A percentile compares a stretch with the other conserved stretches of the same genome.
These are phyloP conservation scores for Napeogenes sylphis DNA, from an alignment of 2,888 invertebrate genomes.

Conservation along the genomic window DNA sequence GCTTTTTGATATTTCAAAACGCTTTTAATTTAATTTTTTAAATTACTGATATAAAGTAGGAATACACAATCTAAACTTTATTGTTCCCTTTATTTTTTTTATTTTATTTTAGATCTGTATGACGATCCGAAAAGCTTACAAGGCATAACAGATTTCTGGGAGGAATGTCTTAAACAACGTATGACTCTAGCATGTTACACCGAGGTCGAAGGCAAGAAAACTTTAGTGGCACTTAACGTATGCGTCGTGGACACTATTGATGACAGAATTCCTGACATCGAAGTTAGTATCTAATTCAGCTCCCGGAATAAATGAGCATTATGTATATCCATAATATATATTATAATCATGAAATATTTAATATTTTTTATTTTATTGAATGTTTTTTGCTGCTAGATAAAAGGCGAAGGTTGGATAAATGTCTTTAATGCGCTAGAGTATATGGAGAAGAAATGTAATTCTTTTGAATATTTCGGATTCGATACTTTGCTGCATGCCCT, in stretches of 20 bases:
- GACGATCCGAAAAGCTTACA: constrained; percentile 41
- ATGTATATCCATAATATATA: too few species aligned
- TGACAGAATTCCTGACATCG: constrained; percentile 37
- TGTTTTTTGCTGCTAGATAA: constrained; percentile 35
- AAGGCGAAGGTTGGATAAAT: constrained; percentile 51
- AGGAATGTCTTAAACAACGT: constrained; percentile 35
- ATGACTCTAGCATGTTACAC: constrained; percentile 52
- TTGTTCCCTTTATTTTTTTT: too few species aligned
- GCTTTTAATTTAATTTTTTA: too few species aligned
- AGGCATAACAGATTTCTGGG: constrained; percentile 44
- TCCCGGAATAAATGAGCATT: too few species aligned
- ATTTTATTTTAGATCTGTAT: not conserved
- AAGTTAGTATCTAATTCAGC: not conserved
- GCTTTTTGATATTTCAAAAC: too few species aligned
- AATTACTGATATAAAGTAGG: not conserved
- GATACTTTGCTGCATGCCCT: constrained; percentile 47
- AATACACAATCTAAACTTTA: not conserved
- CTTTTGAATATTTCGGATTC: constrained; percentile 43
- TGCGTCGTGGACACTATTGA: constrained; percentile 42
- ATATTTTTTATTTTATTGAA: too few species aligned
- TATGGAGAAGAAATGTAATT: constrained; percentile 39
- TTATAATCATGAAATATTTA: too few species aligned
- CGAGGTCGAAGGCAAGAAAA: constrained; percentile 39
- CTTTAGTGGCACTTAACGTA: constrained; percentile 47
- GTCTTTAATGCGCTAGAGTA: constrained; percentile 44